These are phyloP conservation scores for Moxostoma hubbsi DNA, from an alignment of 2,797 vertebrate species.

Conservation along the genomic window DNA sequence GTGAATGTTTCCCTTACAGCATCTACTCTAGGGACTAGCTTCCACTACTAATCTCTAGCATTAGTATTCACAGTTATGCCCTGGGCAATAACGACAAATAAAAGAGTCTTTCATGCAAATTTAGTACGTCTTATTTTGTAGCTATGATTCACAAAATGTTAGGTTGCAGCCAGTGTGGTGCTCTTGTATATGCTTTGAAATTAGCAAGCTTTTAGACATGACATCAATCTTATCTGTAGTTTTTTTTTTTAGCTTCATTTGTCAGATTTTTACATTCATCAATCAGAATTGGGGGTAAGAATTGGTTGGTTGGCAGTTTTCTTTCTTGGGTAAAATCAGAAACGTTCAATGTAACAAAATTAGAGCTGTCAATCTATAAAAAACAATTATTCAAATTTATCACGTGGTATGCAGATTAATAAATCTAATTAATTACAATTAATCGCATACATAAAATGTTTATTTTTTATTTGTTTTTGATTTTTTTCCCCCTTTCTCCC, in stretches of 20 bases:
- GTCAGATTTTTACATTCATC: neutral
- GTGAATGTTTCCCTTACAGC: constrained; percentile 41
- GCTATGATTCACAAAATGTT: constrained; percentile 38
- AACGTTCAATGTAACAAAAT: too few species aligned
- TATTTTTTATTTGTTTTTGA: too few species aligned
- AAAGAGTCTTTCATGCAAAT: constrained; percentile 68
- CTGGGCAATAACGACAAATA: constrained; percentile 66
- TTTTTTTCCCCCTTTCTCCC: too few species aligned
- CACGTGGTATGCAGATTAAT: too few species aligned
- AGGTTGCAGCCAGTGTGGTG: constrained; percentile 20
- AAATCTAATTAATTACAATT: too few species aligned
- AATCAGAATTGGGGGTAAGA: neutral
- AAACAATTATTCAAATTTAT: too few species aligned
- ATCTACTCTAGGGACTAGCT: constrained; percentile 31
- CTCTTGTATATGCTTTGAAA: constrained; percentile 9
- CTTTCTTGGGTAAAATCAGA: too few species aligned
- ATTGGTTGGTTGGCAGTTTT: too few species aligned
- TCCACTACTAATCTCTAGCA: constrained; percentile 67
- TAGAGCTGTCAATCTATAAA: too few species aligned
- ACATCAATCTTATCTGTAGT: neutral
- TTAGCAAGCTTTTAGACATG: neutral
- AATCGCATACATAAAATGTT: too few species aligned
- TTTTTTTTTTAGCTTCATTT: neutral
- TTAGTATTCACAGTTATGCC: constrained; percentile 59
- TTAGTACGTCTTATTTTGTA: constrained; percentile 40